Conservation (phyloP, 35 echinoderm and acorn worm species). For the Patiria miniata region DNA sequence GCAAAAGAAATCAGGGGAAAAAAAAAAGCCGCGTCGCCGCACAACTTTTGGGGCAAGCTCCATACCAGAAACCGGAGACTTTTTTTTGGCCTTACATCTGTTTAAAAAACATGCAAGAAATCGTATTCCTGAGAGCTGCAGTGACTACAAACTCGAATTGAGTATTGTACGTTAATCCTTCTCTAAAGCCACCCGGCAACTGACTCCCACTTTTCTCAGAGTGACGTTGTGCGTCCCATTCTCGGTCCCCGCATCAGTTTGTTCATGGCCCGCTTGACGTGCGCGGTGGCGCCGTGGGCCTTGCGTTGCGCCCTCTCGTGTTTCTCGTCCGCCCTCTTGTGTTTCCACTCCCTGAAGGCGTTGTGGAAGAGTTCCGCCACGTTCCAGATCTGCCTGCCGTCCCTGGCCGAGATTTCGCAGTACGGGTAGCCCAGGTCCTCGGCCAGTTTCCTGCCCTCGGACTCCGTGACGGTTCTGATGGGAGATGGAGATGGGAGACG, state of each 20-base stretch:
- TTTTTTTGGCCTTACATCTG: too few species aligned
- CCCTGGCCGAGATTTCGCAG: slow-evolving; percentile 79
- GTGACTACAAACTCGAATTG: too few species aligned
- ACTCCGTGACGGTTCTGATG: slow-evolving; percentile 35
- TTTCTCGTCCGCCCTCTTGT: slow-evolving; percentile 4
- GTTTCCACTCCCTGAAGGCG: slow-evolving; percentile 66
- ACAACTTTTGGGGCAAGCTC: too few species aligned
- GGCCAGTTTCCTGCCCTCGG: slow-evolving; percentile 56
- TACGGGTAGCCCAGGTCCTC: slow-evolving; percentile 54
- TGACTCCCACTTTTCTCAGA: background rate
- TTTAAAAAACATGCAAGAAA: too few species aligned
- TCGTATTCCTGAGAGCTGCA: too few species aligned
- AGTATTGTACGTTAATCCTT: too few species aligned
- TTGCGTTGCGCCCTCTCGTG: slow-evolving; percentile 31
- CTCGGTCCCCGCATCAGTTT: slow-evolving; percentile 11
- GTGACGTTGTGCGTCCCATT: slow-evolving; percentile 11
- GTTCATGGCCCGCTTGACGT: slow-evolving; percentile 14
- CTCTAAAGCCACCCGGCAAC: too few species aligned
- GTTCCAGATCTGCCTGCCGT: slow-evolving; percentile 64
- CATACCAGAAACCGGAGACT: too few species aligned
- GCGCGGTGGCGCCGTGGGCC: slow-evolving; percentile 11
- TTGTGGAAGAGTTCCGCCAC: slow-evolving; percentile 68
- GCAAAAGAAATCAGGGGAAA: too few species aligned
- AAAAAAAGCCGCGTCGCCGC: too few species aligned
- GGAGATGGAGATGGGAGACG: background rate